phyloP scores from a whole-genome alignment of 2,888 invertebrate species.

The Scaptomyza tumidula region DNA sequence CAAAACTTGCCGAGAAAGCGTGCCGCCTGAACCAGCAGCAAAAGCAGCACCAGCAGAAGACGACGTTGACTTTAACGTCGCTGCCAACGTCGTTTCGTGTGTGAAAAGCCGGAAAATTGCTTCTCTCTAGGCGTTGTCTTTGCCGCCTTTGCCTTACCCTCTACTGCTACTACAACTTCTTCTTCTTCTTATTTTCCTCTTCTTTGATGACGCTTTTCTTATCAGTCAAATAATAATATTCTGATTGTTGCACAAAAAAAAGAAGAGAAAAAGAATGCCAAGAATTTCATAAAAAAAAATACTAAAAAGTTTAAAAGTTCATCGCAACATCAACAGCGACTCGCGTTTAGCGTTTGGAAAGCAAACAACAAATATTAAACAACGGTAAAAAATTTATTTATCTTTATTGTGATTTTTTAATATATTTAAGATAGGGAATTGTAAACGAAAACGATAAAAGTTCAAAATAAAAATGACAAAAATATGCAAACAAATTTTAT shows the following conservation, averaged over 20 bases:
- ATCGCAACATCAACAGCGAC: constrained; percentile 18
- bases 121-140: constrained; percentile 20
- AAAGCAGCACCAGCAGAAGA: constrained; percentile 26
- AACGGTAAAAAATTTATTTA: constrained; percentile 33
- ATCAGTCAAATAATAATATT: constrained; percentile 47
- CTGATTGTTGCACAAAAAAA: constrained; percentile 53
- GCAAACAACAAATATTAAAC: constrained; percentile 12
- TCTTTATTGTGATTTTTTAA: not conserved
- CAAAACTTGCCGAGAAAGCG: constrained; percentile 70
- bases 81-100: constrained; percentile 25
- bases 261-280: constrained; percentile 27
- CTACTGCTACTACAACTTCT: constrained; percentile 4
- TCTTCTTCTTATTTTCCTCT: constrained; percentile 11
- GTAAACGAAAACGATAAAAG: too few species aligned
- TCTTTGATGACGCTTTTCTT: constrained; percentile 46
- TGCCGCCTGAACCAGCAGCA: constrained; percentile 43
- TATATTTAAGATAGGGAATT: not conserved
- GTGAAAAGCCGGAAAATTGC: constrained; percentile 71
- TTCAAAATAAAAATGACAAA: too few species aligned
- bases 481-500: too few species aligned
- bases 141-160: constrained; percentile 22
- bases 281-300: constrained; percentile 29
- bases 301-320: constrained; percentile 25
- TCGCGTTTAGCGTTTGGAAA: not conserved
- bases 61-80: constrained; percentile 24